Evolutionary conservation across 1,140 invertebrate species (phyloP).

Genomic region (Homarus americanus): DNA sequence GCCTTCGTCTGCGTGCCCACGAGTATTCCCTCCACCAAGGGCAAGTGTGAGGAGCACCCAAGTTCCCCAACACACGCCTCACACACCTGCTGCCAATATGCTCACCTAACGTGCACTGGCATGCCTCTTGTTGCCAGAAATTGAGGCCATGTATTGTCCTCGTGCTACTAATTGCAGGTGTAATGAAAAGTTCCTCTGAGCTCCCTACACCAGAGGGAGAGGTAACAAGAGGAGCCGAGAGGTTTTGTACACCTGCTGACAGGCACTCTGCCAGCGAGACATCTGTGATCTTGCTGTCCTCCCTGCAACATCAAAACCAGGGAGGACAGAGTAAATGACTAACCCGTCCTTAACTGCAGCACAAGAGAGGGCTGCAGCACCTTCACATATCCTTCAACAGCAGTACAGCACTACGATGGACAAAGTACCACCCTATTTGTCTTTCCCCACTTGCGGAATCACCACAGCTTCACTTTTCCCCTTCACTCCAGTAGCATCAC

Average conservation of each 20-base stretch:
- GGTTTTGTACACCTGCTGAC: not conserved
- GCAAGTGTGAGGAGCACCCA: conserved; percentile 33
- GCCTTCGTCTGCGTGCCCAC: conserved; percentile 78
- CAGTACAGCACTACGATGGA: too few species aligned
- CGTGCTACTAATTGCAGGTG: not conserved
- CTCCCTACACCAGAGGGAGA: not conserved
- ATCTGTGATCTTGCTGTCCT: not conserved
- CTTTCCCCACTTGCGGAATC: too few species aligned
- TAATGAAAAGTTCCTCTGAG: not conserved
- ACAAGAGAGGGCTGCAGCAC: too few species aligned
- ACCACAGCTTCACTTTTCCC: too few species aligned
- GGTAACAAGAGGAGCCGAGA: not conserved
- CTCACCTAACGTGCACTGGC: not conserved
- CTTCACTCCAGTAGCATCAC: too few species aligned
- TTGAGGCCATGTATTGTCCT: not conserved
- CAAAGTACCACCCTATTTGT: too few species aligned
- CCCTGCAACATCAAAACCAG: too few species aligned
- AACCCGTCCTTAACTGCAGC: too few species aligned
- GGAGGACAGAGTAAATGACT: too few species aligned
- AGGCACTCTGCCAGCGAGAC: not conserved
- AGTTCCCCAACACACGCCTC: not conserved
- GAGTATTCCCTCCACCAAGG: conserved; percentile 78
- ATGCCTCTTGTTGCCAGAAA: not conserved
- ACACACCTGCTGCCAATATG: not conserved
- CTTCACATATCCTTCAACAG: too few species aligned